Percentiles rank a stretch among this genome's conserved stretches.
Evolutionary conservation across 2,797 vertebrate species (phyloP).

Genomic region (Corythornis leucogaster): DNA sequence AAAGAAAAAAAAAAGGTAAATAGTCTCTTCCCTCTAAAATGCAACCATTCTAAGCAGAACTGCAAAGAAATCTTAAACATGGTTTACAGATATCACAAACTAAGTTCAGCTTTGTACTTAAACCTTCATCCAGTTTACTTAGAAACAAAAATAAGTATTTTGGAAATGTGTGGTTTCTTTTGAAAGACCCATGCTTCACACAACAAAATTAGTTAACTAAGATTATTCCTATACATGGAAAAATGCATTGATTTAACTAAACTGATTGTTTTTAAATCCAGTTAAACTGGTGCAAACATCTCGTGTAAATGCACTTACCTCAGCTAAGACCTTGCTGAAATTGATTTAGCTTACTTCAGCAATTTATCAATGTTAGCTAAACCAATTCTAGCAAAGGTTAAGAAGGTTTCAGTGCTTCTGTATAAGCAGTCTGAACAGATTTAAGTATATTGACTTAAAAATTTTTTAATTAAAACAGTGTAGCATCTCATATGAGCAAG

Average conservation of each 20-base stretch:
- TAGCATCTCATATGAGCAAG: neutral
- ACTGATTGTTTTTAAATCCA: slow-evolving; percentile 52
- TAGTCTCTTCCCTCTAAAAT: neutral
- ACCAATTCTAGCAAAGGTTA: slow-evolving; percentile 56
- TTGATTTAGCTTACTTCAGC: slow-evolving; percentile 64
- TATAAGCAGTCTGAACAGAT: slow-evolving; percentile 27
- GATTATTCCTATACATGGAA: slow-evolving; percentile 35
- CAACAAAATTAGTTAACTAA: slow-evolving; percentile 34
- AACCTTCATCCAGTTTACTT: neutral
- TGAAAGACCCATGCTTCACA: neutral
- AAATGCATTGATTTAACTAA: slow-evolving; percentile 41
- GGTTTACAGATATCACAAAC: neutral
- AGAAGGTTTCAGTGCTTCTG: slow-evolving; percentile 52
- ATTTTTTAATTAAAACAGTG: slow-evolving; percentile 49
- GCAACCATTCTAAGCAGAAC: neutral
- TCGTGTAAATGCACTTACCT: slow-evolving; percentile 54
- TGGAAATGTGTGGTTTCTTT: neutral
- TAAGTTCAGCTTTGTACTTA: neutral
- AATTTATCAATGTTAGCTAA: slow-evolving; percentile 60
- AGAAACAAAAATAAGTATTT: neutral
- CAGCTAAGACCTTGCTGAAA: slow-evolving; percentile 54
- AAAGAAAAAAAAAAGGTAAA: neutral
- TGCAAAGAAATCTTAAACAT: neutral
- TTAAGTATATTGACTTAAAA: slow-evolving; percentile 53
- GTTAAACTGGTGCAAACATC: slow-evolving; percentile 59